Evolutionary conservation across 2,797 vertebrate genomes (phyloP).

Genomic region (Enteromius mattozi): DNA sequence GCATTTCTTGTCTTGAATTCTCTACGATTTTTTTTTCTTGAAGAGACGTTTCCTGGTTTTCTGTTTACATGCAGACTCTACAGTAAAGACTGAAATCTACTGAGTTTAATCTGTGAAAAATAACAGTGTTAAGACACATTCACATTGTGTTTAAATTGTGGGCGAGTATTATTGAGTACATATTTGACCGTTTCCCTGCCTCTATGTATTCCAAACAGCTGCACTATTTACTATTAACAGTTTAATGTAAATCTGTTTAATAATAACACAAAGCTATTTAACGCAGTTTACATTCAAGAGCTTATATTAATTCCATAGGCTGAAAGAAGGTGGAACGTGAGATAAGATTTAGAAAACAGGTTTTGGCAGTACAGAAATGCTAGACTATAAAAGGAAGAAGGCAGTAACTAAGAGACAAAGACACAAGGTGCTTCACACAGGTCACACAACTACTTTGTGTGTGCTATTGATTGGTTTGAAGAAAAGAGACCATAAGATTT

Average conservation of each 20-base stretch:
- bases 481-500: neutral
- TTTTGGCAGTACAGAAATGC: constrained; percentile 24
- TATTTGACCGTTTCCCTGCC: neutral
- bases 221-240: neutral
- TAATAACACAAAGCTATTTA: neutral
- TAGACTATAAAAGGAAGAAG: constrained; percentile 24
- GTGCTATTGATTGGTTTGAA: neutral
- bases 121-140: neutral
- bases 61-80: neutral
- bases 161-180: neutral
- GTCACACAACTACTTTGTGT: neutral
- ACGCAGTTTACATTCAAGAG: neutral
- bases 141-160: neutral
- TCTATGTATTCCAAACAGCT: neutral
- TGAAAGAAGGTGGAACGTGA: neutral
- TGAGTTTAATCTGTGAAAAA: neutral
- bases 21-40: neutral
- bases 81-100: neutral
- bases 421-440: neutral
- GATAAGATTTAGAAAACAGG: constrained; percentile 7
- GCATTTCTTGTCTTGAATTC: neutral
- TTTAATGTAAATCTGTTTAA: neutral
- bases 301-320: neutral
- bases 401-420: neutral
- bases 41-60: neutral